phyloP scores from a whole-genome alignment of 1,140 invertebrate species.

The Eriosoma lanigerum region DNA sequence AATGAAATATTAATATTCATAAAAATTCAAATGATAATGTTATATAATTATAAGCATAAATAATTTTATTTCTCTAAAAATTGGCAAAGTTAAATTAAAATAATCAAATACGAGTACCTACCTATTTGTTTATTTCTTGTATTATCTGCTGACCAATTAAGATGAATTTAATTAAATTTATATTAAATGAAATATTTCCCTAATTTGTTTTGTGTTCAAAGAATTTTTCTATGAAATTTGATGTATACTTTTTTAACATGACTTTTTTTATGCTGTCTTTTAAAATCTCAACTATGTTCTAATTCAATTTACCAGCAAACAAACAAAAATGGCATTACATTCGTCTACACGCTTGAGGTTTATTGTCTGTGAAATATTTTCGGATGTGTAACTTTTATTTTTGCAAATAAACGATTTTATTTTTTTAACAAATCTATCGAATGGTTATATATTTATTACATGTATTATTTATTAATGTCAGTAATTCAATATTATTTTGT shows the following conservation, averaged over 20 bases:
- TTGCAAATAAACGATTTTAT: slow-evolving; percentile 28
- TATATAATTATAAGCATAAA: neutral
- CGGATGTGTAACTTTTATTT: slow-evolving; percentile 27
- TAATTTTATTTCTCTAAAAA: neutral
- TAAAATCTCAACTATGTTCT: slow-evolving; percentile 8
- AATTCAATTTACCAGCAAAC: neutral
- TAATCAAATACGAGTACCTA: too few species aligned
- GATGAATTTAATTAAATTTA: too few species aligned
- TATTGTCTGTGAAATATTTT: slow-evolving; percentile 48
- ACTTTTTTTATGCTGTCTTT: slow-evolving; percentile 12
- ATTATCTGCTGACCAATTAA: slow-evolving; percentile 44
- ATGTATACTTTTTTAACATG: slow-evolving; percentile 17
- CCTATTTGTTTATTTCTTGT: neutral
- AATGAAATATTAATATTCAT: too few species aligned
- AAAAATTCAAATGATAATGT: too few species aligned
- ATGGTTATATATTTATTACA: too few species aligned
- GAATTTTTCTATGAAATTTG: slow-evolving; percentile 3
- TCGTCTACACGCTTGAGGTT: slow-evolving; percentile 13
- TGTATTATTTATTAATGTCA: too few species aligned
- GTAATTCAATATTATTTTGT: slow-evolving; percentile 1
- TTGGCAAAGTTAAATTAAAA: neutral
- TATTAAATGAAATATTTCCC: slow-evolving; percentile 22
- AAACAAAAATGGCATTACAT: slow-evolving; percentile 25
- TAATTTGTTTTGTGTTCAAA: neutral
- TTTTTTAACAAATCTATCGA: slow-evolving; percentile 15